Conservation (phyloP, 2,888 invertebrate species). For the Agrotis exclamationis region DNA sequence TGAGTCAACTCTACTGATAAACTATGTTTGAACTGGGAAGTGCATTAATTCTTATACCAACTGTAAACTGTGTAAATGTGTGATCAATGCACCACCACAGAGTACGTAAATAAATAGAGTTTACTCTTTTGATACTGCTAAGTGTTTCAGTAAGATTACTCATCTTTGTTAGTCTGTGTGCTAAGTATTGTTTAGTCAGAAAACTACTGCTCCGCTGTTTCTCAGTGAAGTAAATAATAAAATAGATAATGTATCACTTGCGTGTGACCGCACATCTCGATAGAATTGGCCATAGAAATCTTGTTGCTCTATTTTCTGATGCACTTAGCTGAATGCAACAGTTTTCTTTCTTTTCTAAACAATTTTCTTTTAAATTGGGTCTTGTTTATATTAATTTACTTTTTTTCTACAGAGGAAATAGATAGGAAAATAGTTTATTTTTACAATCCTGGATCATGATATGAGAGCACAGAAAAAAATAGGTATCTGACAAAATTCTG, state of each 20-base stretch:
- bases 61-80: constrained; percentile 33
- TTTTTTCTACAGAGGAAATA: background rate
- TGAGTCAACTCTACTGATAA: constrained; percentile 63
- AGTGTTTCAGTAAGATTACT: constrained; percentile 25
- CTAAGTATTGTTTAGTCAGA: constrained; percentile 21
- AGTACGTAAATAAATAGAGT: constrained; percentile 24
- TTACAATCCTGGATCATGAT: too few relatives aligned
- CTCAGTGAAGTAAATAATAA: constrained; percentile 5
- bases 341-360: background rate
- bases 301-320: background rate
- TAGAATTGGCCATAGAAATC: background rate
- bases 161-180: constrained; percentile 24
- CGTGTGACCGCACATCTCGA: background rate
- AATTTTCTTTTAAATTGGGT: background rate
- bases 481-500: too few relatives aligned
- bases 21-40: constrained; percentile 51
- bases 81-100: constrained; percentile 39
- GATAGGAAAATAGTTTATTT: background rate
- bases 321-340: constrained; percentile 1
- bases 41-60: constrained; percentile 49
- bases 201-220: constrained; percentile 11
- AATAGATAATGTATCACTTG: background rate
- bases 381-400: background rate
- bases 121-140: constrained; percentile 25
- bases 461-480: too few relatives aligned